Evolutionary conservation across 2,888 invertebrate genomes (phyloP), one percentile per base, ranked within the genome.

Genomic region (Scaptomyza polygonia): DNA sequence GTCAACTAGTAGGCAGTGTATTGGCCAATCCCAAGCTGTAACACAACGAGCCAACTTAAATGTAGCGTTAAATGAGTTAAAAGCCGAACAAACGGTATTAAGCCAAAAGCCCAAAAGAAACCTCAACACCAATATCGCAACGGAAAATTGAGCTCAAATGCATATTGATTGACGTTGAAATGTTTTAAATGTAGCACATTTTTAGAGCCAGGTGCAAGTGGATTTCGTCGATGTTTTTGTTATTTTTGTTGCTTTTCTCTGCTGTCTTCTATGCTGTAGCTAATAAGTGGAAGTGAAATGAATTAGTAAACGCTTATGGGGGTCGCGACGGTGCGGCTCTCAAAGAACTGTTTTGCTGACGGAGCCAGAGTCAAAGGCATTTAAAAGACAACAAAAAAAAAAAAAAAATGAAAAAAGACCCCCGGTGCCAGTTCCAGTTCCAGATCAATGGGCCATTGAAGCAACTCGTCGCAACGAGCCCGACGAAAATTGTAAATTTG

Each of bases 101-200:
- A 85, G 89, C 82, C 67, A 86, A 89, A 89, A 36, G 14, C n/a
- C 7, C 1, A 16, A 74, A 68, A 66, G 68, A 63, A 72, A 74
- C 65, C 59, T 55, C 57, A 51, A 47, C 44, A 54, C 40, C 61
- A 55, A 55, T 63, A 42, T 32, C 30, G 40, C 63, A 67, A 77
- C 66, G 67, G 71, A 78, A 83, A 75, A 88, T 88, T 83, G 77
- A 77, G 84, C 78, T 86, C 76, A 78, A 86, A 89, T 86, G 88
- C 89, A 89, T 84, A 80, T 84, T 89, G 86, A 89, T 88, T 84
- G 89, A 88, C 87, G 88, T 80, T 83, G 83, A 88, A 88, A 82
- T 77, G 78, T 63, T 71, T 77, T 79, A 85, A 85, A 86, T 85
- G 88, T 86, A 86, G 89, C 84, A 76, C 68, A 36, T 59, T 56